These are phyloP conservation scores for Sialia sialis DNA, from an alignment of 2,113 vertebrate species.

Conservation along the genomic window DNA sequence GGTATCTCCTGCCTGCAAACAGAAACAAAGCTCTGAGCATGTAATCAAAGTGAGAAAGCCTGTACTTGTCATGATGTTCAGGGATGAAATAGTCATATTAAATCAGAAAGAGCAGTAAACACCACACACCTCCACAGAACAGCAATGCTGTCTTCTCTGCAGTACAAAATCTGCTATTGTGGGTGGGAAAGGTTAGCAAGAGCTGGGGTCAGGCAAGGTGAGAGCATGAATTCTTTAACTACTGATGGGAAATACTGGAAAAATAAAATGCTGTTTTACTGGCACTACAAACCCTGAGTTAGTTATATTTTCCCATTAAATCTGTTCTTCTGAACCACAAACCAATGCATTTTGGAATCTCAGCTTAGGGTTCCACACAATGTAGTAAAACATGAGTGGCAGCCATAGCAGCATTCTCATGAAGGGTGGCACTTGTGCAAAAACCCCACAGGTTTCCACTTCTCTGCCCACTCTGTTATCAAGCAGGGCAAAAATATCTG, in stretches of 20 bases:
- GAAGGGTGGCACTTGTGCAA: background rate
- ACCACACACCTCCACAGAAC: background rate
- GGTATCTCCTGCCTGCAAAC: conserved; percentile 88
- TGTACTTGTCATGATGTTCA: background rate
- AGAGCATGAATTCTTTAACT: background rate
- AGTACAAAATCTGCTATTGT: background rate
- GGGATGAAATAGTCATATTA: background rate
- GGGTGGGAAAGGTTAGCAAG: background rate
- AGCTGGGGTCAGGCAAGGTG: background rate
- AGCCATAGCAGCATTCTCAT: background rate
- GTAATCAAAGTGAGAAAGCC: conserved; percentile 6
- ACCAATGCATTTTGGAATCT: background rate
- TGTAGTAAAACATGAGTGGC: background rate
- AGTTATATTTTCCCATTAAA: background rate
- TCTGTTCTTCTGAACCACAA: background rate
- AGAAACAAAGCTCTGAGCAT: conserved; percentile 68
- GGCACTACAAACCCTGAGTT: background rate
- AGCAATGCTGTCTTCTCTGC: background rate
- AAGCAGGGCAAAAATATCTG: background rate
- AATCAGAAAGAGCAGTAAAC: background rate
- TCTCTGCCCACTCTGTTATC: background rate
- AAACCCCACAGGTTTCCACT: background rate
- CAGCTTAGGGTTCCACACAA: background rate
- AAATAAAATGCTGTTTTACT: background rate
- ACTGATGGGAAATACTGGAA: background rate